These are phyloP conservation scores for Hirtodrosophila cameraria DNA, from an alignment of 2,888 invertebrate genomes.

Conservation along the genomic window DNA sequence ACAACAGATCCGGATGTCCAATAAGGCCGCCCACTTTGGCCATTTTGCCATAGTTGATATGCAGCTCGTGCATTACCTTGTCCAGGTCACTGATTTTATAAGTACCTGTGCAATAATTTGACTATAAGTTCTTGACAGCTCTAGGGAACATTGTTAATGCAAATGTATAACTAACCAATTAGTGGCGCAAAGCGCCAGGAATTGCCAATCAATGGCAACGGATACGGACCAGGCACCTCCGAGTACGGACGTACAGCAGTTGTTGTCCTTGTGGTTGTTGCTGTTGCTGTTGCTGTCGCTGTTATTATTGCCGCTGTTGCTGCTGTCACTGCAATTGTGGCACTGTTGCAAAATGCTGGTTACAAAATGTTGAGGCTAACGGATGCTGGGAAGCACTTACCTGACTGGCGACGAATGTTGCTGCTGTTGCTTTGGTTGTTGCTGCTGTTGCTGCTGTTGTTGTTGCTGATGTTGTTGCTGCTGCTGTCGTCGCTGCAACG, in stretches of 20 bases:
- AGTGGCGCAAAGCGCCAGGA: slow-evolving; percentile 91
- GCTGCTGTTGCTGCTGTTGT: slow-evolving; percentile 6
- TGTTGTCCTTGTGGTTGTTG: slow-evolving; percentile 14
- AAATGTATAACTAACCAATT: slow-evolving; percentile 85
- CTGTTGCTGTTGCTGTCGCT: slow-evolving; percentile 19
- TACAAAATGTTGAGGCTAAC: slow-evolving; percentile 1
- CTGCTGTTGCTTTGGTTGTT: slow-evolving; percentile 2
- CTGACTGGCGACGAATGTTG: slow-evolving; percentile 7
- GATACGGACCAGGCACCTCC: slow-evolving; percentile 90
- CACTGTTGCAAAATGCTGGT: slow-evolving; percentile 4
- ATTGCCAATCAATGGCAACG: slow-evolving; percentile 90
- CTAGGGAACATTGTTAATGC: background rate
- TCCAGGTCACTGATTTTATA: slow-evolving; percentile 86
- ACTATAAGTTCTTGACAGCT: background rate
- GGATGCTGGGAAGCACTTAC: slow-evolving; percentile 15
- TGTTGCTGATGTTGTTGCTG: slow-evolving; percentile 19
- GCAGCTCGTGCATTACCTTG: slow-evolving; percentile 86
- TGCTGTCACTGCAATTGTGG: background rate
- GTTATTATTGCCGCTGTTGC: slow-evolving; percentile 7
- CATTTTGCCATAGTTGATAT: slow-evolving; percentile 86
- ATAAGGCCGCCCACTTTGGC: slow-evolving; percentile 89
- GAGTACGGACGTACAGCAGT: slow-evolving; percentile 85
- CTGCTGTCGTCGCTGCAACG: slow-evolving; percentile 55
- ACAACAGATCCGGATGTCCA: slow-evolving; percentile 90
- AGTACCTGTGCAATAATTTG: slow-evolving; percentile 83